phyloP scores from a whole-genome alignment of 2,888 invertebrate species.

The Deilephila elpenor region DNA sequence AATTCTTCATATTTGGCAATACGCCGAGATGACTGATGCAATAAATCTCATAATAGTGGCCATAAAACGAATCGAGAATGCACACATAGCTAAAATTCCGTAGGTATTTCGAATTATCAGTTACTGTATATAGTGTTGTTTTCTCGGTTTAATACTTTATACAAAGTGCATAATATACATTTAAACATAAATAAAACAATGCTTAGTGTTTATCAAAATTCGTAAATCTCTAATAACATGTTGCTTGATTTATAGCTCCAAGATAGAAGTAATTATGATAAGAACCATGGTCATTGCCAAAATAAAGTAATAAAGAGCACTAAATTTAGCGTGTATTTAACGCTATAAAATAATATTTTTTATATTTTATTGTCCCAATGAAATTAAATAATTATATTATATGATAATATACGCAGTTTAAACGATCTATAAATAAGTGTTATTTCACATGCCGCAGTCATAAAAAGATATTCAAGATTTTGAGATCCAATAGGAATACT shows the following conservation, averaged over 20 bases:
- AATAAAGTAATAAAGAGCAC: background rate
- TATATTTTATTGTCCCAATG: background rate
- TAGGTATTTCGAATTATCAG: background rate
- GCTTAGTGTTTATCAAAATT: background rate
- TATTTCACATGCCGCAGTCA: no score
- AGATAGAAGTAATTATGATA: background rate
- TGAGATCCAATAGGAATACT: no score
- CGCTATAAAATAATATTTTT: background rate
- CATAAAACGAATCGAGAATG: slow-evolving; percentile 1
- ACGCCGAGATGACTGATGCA: background rate
- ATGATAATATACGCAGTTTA: no score
- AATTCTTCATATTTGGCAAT: slow-evolving; percentile 19
- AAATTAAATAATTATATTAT: no score
- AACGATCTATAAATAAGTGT: no score
- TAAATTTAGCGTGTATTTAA: background rate
- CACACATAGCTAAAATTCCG: background rate
- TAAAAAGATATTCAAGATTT: no score
- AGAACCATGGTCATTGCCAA: background rate
- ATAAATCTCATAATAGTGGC: background rate
- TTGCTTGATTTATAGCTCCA: background rate
- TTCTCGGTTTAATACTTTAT: no score
- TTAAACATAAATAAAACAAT: background rate
- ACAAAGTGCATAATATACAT: no score
- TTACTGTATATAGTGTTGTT: no score
- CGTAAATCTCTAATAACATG: background rate